Conservation (phyloP, 1,140 invertebrate genomes). For the Reticulitermes speratus region DNA sequence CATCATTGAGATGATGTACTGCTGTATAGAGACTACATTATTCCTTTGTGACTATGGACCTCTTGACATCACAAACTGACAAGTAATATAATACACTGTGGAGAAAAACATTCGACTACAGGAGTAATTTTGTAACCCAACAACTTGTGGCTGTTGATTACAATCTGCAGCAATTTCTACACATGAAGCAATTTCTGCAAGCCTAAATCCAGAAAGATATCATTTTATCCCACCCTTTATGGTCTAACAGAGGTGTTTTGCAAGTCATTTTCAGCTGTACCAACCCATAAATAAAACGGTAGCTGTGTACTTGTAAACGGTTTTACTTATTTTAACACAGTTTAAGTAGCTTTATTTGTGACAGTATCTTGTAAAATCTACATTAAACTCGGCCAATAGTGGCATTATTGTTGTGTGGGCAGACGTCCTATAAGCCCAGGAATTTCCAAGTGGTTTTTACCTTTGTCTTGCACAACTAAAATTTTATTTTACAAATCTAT, state of each 20-base stretch:
- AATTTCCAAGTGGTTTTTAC: no score
- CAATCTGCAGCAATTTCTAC: not conserved
- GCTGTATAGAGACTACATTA: not conserved
- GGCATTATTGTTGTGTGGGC: no score
- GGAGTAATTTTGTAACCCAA: not conserved
- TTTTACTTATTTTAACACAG: not conserved
- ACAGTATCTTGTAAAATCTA: not conserved
- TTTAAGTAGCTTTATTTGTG: not conserved
- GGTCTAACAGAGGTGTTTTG: not conserved
- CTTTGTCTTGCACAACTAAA: no score
- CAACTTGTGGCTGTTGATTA: not conserved
- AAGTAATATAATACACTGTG: not conserved
- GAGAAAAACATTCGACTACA: not conserved
- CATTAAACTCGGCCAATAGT: no score
- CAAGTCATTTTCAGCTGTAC: not conserved
- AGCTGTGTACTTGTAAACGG: not conserved
- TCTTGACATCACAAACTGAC: not conserved
- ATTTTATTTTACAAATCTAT: no score
- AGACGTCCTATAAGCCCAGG: no score
- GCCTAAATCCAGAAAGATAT: not conserved
- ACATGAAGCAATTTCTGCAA: not conserved
- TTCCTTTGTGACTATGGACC: not conserved
- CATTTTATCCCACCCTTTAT: not conserved
- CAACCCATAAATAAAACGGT: not conserved
- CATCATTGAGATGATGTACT: not conserved